Percentiles rank a stretch among this genome's conserved stretches.
Conservation (phyloP, 2,797 vertebrate genomes). For the Pipistrellus kuhlii region DNA sequence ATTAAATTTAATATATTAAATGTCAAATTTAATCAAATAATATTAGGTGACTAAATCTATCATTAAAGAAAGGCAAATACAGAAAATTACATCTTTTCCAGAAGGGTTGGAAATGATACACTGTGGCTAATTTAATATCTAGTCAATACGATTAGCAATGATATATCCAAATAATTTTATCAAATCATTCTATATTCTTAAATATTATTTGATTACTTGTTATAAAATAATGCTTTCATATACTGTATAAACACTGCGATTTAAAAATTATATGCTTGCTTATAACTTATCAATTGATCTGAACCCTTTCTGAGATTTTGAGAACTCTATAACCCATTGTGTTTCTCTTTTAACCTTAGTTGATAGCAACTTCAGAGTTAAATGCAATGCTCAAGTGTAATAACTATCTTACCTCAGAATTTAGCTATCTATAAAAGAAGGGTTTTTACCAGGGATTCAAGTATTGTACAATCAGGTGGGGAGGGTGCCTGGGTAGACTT, state of each 20-base stretch:
- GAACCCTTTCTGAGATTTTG: constrained; percentile 48
- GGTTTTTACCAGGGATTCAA: constrained; percentile 34
- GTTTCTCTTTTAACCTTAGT: constrained; percentile 62
- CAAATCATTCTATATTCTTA: constrained; percentile 37
- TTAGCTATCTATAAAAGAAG: constrained; percentile 19
- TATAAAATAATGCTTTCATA: constrained; percentile 48
- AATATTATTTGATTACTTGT: constrained; percentile 57
- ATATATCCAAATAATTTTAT: constrained; percentile 50
- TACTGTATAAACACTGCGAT: constrained; percentile 46
- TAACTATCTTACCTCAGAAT: constrained; percentile 19
- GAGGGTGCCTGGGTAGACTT: neutral
- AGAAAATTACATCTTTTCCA: constrained; percentile 41
- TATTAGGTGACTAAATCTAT: constrained; percentile 46
- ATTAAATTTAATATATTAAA: constrained; percentile 44
- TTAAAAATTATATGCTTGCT: constrained; percentile 59
- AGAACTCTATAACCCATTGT: constrained; percentile 9
- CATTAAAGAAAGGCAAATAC: constrained; percentile 48
- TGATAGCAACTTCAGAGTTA: constrained; percentile 52
- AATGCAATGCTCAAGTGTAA: constrained; percentile 47
- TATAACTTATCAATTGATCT: constrained; percentile 52
- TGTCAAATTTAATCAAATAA: constrained; percentile 65
- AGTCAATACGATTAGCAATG: constrained; percentile 48
- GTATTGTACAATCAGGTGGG: neutral
- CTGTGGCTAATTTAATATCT: constrained; percentile 45
- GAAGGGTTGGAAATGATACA: constrained; percentile 16